Base-by-base conservation (phyloP, 2,797 vertebrate species). In the Ispidina picta region DNA sequence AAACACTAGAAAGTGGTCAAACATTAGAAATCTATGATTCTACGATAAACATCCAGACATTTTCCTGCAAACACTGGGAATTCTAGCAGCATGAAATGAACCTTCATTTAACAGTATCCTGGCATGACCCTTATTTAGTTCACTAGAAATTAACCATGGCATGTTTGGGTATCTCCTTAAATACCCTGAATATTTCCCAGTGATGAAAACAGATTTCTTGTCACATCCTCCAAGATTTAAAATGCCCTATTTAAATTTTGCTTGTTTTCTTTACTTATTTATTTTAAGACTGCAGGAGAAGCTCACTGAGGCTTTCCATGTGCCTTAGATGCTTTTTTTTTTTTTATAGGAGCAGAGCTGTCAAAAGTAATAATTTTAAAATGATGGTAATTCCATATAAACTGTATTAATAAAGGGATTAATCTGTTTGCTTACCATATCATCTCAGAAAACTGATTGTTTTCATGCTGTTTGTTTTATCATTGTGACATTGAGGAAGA, bases 341-440 rank as follows among this genome's bases (percentile, higher is more conserved):
- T 62, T 59, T 73, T 31, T 35, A 51, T 63, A 65, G 52, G 51
- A 44, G 52, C 49, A 52, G 77, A 55, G 21, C 66, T 94, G 75
- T 93, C 92, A 77, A 72, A 95, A 92, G 37, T 41, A 58, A 79
- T 88, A 59, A 51, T 78, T 93, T 77, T 37, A 48, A 86, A 63
- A 62, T 85, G 65, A 88, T 51, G 22, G 23, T 83, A 89, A 78
- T 88, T 76, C 52, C 35, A 81, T 14, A 3, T 46, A 63, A 92
- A 87, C 62, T 62, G 37, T 33, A 73, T 90, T 92, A 92, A 83
- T 90, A 85, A 83, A 90, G 43, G 44, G 46, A 51, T 68, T 79
- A 43, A 58, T 39, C 88, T 94, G 46, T 81, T 90, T 95, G 60
- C 72, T 88, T 92, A 33, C 81, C 14, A 22, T 63, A 35, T 83